phyloP scores from a whole-genome alignment of 2,888 invertebrate genomes.

The Sinohyriopsis cumingii region DNA sequence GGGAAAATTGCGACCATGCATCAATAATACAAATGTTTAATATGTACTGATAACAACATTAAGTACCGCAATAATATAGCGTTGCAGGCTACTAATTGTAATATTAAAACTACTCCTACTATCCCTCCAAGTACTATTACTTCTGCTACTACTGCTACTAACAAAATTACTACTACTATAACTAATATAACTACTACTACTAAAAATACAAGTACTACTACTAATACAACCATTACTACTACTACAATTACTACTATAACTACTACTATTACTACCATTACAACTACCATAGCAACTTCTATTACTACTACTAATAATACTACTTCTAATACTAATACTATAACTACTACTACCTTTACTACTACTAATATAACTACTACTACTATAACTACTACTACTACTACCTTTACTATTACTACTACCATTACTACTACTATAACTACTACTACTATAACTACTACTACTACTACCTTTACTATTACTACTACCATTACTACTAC shows the following conservation, averaged over 20 bases:
- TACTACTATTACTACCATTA: too few relatives aligned
- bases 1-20: too few relatives aligned
- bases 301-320: not conserved
- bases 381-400: too few relatives aligned
- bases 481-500: not conserved
- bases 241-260: too few relatives aligned
- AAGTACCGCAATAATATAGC: too few relatives aligned
- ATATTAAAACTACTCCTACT: too few relatives aligned
- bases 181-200: conserved; percentile 1
- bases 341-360: conserved; percentile 1
- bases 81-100: too few relatives aligned
- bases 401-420: too few relatives aligned
- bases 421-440: conserved; percentile 1
- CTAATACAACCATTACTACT: conserved; percentile 1
- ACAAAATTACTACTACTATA: conserved; percentile 1
- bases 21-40: too few relatives aligned
- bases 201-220: not conserved
- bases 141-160: conserved; percentile 5
- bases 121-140: not conserved
- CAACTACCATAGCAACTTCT: too few relatives aligned
- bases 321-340: conserved; percentile 6
- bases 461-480: not conserved
- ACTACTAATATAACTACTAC: too few relatives aligned
- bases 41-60: too few relatives aligned
- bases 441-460: conserved; percentile 1